Percentiles rank a stretch among this genome's conserved stretches.
Evolutionary conservation across 2,888 invertebrate genomes (phyloP).

Genomic region (Axea sp.): DNA sequence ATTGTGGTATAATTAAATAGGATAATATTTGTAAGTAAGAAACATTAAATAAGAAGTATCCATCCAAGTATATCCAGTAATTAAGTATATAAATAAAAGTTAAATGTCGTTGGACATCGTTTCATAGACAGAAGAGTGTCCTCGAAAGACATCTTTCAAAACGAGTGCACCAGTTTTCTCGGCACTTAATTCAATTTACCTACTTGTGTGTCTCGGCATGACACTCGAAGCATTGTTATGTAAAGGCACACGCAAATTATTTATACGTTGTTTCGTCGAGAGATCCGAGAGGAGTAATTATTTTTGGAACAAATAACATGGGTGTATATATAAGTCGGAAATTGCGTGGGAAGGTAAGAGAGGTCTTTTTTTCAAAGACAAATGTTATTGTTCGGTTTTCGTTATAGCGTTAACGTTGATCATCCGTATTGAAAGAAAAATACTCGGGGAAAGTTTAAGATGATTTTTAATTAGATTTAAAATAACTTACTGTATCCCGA

Average conservation of each 20-base stretch:
- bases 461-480: too few species aligned
- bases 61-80: too few species aligned
- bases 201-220: conserved; percentile 1
- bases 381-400: neutral
- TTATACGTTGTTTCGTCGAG: neutral
- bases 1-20: too few species aligned
- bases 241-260: neutral
- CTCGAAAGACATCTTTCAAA: conserved; percentile 5
- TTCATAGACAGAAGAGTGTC: neutral
- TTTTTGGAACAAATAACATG: conserved; percentile 5
- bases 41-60: too few species aligned
- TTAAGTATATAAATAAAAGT: too few species aligned
- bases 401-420: too few species aligned
- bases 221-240: neutral
- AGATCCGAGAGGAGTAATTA: neutral
- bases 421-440: too few species aligned
- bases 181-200: conserved; percentile 4
- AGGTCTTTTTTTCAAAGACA: neutral
- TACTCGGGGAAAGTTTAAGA: too few species aligned
- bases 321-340: neutral
- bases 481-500: too few species aligned
- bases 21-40: too few species aligned
- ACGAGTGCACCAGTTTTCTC: conserved; percentile 3
- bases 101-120: too few species aligned
- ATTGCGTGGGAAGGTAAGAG: neutral